phyloP scores from a whole-genome alignment of 2,113 vertebrate species.

The Odobenus rosmarus region DNA sequence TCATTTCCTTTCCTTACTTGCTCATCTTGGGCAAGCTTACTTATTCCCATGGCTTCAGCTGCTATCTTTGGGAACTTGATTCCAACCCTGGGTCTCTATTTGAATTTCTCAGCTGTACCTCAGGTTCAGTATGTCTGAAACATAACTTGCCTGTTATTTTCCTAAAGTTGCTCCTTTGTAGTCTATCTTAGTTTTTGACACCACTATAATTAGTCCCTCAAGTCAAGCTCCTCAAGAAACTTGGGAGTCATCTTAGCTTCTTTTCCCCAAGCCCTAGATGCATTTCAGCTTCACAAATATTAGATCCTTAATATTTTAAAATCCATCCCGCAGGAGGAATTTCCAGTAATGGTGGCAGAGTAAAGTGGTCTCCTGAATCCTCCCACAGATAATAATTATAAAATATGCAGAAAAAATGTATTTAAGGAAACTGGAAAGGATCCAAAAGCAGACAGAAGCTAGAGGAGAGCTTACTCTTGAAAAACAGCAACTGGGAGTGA shows the following conservation, averaged over 20 bases:
- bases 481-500: constrained; percentile 47
- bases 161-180: neutral
- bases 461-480: constrained; percentile 60
- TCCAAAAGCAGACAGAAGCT: constrained; percentile 49
- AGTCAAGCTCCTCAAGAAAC: neutral
- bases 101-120: constrained; percentile 7
- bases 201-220: constrained; percentile 31
- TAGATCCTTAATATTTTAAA: constrained; percentile 71
- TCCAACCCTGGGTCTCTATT: neutral
- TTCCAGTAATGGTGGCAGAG: constrained; percentile 50
- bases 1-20: neutral
- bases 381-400: constrained; percentile 54
- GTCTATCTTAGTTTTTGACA: constrained; percentile 30
- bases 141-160: constrained; percentile 9
- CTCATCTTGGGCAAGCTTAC: neutral
- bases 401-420: constrained; percentile 47
- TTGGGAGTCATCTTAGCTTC: neutral
- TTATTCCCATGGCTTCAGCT: neutral
- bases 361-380: constrained; percentile 55
- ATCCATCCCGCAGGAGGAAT: constrained; percentile 1
- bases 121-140: constrained; percentile 34
- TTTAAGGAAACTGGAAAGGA: constrained; percentile 50
- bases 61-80: neutral
- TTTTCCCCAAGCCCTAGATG: constrained; percentile 27
- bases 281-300: constrained; percentile 53